Conservation (phyloP, 2,797 vertebrate species). For the Hemitrygon akajei region DNA sequence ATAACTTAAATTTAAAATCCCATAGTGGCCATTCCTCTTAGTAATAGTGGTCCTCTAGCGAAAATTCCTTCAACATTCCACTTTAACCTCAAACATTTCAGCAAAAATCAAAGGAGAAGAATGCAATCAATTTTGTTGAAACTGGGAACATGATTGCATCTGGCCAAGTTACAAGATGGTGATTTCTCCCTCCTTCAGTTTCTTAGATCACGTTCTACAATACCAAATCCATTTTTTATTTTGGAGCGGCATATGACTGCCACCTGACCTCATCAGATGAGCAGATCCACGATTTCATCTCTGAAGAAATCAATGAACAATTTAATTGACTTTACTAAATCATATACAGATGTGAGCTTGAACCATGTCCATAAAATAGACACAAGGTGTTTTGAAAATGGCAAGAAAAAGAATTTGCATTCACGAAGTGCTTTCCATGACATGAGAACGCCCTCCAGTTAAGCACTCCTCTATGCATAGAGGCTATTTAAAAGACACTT, state of each 20-base stretch:
- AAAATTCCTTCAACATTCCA: background rate
- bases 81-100: background rate
- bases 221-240: conserved; percentile 24
- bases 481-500: too few relatives aligned
- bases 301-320: conserved; percentile 24
- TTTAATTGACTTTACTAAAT: background rate
- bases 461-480: too few relatives aligned
- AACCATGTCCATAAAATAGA: background rate
- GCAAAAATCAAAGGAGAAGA: conserved; percentile 5
- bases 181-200: background rate
- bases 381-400: background rate
- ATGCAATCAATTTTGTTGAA: conserved; percentile 27
- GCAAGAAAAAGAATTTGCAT: background rate
- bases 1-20: background rate
- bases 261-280: background rate
- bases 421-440: background rate
- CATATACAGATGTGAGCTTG: background rate
- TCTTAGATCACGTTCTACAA: background rate
- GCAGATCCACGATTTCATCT: background rate
- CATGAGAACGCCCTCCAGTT: background rate
- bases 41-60: background rate
- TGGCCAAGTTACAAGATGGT: background rate
- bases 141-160: background rate
- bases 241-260: conserved; percentile 1
- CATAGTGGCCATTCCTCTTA: background rate